Evolutionary conservation across 2,113 vertebrate species (phyloP), one percentile per base, ranked within the genome.

Genomic region (Psophia crepitans): DNA sequence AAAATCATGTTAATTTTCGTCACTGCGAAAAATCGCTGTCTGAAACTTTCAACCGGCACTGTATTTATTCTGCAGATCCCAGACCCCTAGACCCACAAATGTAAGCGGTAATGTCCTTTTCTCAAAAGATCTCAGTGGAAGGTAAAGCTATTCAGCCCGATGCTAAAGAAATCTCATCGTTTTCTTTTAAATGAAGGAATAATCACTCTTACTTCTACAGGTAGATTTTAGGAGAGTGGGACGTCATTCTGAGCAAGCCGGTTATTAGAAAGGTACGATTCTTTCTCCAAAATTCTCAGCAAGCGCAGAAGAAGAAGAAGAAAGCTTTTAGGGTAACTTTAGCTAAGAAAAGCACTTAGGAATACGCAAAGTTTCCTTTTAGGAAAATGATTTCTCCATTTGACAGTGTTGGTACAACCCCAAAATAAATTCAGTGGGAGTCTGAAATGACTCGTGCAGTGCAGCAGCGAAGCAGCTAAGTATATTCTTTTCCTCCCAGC

Each of bases 341-440:
- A 93, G 94, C 94, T 96, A 87, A 96, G 87, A 96, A 96, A 97
- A 97, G 90, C 87, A 96, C 63, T 96, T 63, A 58, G 35, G 95
- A 97, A 97, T 96, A 97, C 70, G 63, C 96, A 88, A 95, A 97
- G 92, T 94, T 94, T 97, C 69, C 83, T 94, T 91, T 94, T 85
- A 85, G 95, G 94, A 96, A 95, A 97, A 97, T 96, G 68, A 94
- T 87, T 96, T 90, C 94, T 95, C 90, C 94, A 97, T 96, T 96
- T 97, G 85, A 93, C 75, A 90, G 93, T 95, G 93, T 94, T 97
- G 96, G 91, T 93, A 92, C 84, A 87, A 96, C 66, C 96, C 84
- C 96, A 86, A 98, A 96, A 97, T 97, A 98, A 97, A 97, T 98
- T 93, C 93, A 92, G 92, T 91, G 85, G 83, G 89, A 94, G 97